Conservation (phyloP, 2,797 vertebrate genomes). For the Buceros bicornis region DNA sequence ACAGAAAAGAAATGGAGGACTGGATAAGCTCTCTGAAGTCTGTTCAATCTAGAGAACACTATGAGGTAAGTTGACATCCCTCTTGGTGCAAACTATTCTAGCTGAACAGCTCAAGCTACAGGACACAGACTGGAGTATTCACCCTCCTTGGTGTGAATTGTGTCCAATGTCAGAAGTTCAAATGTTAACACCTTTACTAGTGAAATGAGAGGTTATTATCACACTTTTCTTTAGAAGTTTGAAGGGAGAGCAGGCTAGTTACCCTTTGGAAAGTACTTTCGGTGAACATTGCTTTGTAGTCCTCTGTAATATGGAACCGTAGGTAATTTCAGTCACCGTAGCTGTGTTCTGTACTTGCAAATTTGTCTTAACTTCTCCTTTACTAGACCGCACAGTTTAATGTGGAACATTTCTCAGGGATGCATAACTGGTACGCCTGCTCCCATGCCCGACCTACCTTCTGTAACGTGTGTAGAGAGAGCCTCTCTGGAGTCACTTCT, state of each 20-base stretch:
- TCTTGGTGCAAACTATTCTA: not conserved
- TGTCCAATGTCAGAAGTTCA: not conserved
- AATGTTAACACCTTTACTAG: not conserved
- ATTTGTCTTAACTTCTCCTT: slow-evolving; percentile 87
- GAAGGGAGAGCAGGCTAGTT: not conserved
- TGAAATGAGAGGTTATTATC: not conserved
- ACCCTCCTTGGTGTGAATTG: not conserved
- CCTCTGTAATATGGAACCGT: not conserved
- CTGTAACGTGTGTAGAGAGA: slow-evolving; percentile 98
- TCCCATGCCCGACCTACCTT: slow-evolving; percentile 98
- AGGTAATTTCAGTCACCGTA: slow-evolving; percentile 53
- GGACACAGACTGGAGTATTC: not conserved
- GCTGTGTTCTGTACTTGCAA: slow-evolving; percentile 80
- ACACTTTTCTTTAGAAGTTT: not conserved
- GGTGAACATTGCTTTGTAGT: not conserved
- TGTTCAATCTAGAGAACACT: slow-evolving; percentile 94
- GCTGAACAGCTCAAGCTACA: not conserved
- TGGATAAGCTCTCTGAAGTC: slow-evolving; percentile 94
- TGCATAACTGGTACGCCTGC: slow-evolving; percentile 99
- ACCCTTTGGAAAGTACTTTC: not conserved
- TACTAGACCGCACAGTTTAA: slow-evolving; percentile 99
- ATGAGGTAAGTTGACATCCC: slow-evolving; percentile 88
- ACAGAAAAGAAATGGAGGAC: slow-evolving; percentile 93
- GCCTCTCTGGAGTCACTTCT: slow-evolving; percentile 96
- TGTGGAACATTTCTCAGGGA: slow-evolving; percentile 99